Conservation (phyloP, 2,888 invertebrate genomes). For the Tetragonula carbonaria region DNA sequence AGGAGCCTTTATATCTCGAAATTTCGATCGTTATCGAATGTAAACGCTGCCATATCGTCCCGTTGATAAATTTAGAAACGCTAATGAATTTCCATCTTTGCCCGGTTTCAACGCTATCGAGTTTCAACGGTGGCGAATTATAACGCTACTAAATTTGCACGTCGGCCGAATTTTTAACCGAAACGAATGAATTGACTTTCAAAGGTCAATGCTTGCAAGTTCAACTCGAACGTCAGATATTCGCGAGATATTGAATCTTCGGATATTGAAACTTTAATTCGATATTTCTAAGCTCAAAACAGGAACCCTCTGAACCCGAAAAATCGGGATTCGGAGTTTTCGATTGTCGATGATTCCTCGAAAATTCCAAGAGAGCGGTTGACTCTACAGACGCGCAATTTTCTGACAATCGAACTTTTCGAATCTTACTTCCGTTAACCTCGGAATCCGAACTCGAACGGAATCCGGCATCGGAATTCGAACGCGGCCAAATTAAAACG, state of each 20-base stretch:
- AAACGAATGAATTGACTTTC: no score
- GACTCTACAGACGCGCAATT: neutral
- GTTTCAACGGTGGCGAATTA: neutral
- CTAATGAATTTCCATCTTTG: neutral
- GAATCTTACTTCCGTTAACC: neutral
- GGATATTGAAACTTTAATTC: no score
- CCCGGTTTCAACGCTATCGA: neutral
- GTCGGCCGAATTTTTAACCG: neutral
- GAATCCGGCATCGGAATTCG: no score
- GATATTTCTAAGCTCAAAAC: no score
- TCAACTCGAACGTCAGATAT: no score
- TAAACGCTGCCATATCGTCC: neutral
- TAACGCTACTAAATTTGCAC: neutral
- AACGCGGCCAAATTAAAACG: neutral
- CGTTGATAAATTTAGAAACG: neutral
- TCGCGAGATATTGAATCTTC: no score
- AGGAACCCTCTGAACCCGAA: no score
- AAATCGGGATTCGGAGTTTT: no score
- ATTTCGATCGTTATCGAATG: neutral
- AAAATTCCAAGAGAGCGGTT: no score
- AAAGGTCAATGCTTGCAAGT: no score
- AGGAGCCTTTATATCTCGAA: neutral
- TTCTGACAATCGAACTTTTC: neutral
- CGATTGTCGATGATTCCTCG: no score
- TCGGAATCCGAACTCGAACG: no score